Evolutionary conservation across 2,888 invertebrate genomes (phyloP).

Genomic region (Pomacea canaliculata): DNA sequence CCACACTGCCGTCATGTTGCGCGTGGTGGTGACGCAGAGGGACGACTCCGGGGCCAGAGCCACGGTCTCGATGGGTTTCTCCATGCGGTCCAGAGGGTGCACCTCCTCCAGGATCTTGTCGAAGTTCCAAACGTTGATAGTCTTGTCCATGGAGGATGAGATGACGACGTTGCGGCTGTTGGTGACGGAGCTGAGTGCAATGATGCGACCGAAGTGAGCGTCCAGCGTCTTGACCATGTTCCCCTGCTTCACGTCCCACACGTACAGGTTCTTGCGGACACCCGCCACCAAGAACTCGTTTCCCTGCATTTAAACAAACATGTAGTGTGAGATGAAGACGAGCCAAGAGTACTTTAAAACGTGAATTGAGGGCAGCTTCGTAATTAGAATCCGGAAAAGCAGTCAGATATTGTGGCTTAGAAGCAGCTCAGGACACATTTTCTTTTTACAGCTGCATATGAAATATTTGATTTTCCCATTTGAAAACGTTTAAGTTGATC

Average conservation of each 20-base stretch:
- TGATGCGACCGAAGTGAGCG: slow-evolving; percentile 96
- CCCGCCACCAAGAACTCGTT: slow-evolving; percentile 95
- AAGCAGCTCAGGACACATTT: too few relatives aligned
- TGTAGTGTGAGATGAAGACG: too few relatives aligned
- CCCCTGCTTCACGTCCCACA: slow-evolving; percentile 87
- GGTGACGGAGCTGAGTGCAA: slow-evolving; percentile 88
- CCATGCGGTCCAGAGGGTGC: slow-evolving; percentile 81
- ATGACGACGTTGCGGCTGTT: slow-evolving; percentile 80
- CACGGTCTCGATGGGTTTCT: slow-evolving; percentile 92
- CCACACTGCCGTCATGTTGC: slow-evolving; percentile 96
- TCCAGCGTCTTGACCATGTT: slow-evolving; percentile 91
- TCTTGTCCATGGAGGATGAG: slow-evolving; percentile 96
- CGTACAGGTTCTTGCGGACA: slow-evolving; percentile 92
- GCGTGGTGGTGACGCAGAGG: slow-evolving; percentile 90
- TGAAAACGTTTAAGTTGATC: too few relatives aligned
- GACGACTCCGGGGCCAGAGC: slow-evolving; percentile 76
- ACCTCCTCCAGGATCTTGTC: slow-evolving; percentile 99
- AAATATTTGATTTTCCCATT: too few relatives aligned
- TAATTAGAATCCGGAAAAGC: too few relatives aligned
- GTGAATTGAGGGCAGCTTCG: too few relatives aligned
- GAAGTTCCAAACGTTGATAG: slow-evolving; percentile 99
- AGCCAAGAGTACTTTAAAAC: too few relatives aligned
- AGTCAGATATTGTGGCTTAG: too few relatives aligned
- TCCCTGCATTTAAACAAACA: slow-evolving; percentile 55
- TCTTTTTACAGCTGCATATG: too few relatives aligned